phyloP scores from a whole-genome alignment of 2,888 invertebrate genomes.

The Chymomyza caudatula region DNA sequence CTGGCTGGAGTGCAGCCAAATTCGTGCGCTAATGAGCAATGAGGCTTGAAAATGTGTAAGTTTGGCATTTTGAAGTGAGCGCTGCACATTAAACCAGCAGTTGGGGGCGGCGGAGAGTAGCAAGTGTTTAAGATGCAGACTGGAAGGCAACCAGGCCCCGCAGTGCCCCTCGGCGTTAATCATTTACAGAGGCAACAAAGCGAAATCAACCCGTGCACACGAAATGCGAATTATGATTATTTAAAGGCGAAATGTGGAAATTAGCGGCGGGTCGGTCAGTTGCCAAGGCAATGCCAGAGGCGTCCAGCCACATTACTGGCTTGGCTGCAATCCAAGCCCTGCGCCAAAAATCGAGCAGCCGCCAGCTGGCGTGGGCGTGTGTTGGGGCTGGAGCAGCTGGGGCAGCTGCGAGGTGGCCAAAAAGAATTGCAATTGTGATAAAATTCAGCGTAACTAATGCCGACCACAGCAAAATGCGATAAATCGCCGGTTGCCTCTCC shows the following conservation, averaged over 20 bases:
- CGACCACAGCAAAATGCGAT: conserved; percentile 71
- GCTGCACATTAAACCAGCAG: background rate
- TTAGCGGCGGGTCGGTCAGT: conserved; percentile 49
- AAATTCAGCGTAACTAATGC: conserved; percentile 72
- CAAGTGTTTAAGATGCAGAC: conserved; percentile 20
- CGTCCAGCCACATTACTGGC: background rate
- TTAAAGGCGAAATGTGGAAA: conserved; percentile 48
- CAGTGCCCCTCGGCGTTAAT: conserved; percentile 49
- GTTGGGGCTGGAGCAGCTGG: conserved; percentile 19
- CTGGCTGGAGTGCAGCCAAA: conserved; percentile 63
- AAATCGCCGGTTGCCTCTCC: conserved; percentile 55
- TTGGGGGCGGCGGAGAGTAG: conserved; percentile 16
- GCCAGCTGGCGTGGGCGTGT: conserved; percentile 12
- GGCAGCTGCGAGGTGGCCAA: conserved; percentile 12
- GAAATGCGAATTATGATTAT: conserved; percentile 55
- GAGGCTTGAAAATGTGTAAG: conserved; percentile 54
- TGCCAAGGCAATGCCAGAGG: conserved; percentile 48
- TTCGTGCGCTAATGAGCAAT: conserved; percentile 62
- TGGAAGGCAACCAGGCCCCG: too few relatives aligned
- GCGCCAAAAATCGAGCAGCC: conserved; percentile 20
- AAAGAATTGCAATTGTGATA: conserved; percentile 71
- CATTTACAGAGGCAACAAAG: conserved; percentile 57
- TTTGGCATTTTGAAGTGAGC: background rate
- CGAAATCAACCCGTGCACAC: conserved; percentile 31
- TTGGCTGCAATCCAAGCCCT: conserved; percentile 45